phyloP scores from a whole-genome alignment of 2,797 vertebrate genomes.

The Lagodon rhomboides region DNA sequence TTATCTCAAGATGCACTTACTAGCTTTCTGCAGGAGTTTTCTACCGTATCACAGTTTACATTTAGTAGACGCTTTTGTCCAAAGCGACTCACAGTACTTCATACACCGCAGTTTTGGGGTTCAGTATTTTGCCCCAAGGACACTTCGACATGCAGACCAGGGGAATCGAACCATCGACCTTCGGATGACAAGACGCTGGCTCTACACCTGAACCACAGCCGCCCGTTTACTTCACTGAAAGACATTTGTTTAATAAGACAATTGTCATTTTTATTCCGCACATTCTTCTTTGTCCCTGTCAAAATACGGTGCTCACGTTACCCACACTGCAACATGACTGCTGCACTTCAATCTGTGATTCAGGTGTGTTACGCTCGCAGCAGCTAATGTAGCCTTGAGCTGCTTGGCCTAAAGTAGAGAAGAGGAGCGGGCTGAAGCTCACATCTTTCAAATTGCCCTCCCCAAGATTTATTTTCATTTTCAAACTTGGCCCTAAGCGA shows the following conservation, averaged over 20 bases:
- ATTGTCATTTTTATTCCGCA: not conserved
- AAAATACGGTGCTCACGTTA: not conserved
- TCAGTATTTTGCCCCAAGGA: no score
- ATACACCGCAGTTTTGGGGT: no score
- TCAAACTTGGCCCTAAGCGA: not conserved
- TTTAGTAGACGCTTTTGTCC: no score
- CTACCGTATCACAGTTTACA: not conserved
- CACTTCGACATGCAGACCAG: no score
- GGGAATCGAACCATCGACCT: no score
- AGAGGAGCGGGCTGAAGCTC: not conserved
- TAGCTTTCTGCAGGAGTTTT: not conserved
- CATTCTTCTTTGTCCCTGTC: not conserved
- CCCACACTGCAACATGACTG: not conserved
- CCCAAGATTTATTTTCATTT: not conserved
- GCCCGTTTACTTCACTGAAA: not conserved
- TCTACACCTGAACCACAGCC: no score
- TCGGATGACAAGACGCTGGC: no score
- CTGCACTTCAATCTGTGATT: not conserved
- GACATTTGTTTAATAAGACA: not conserved
- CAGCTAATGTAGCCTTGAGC: not conserved
- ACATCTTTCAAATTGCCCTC: not conserved
- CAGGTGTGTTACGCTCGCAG: not conserved
- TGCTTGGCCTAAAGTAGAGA: not conserved
- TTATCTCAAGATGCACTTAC: not conserved
- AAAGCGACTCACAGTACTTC: no score